These are phyloP conservation scores for Phortica okadai DNA, from an alignment of 2,888 invertebrate species.

Conservation along the genomic window DNA sequence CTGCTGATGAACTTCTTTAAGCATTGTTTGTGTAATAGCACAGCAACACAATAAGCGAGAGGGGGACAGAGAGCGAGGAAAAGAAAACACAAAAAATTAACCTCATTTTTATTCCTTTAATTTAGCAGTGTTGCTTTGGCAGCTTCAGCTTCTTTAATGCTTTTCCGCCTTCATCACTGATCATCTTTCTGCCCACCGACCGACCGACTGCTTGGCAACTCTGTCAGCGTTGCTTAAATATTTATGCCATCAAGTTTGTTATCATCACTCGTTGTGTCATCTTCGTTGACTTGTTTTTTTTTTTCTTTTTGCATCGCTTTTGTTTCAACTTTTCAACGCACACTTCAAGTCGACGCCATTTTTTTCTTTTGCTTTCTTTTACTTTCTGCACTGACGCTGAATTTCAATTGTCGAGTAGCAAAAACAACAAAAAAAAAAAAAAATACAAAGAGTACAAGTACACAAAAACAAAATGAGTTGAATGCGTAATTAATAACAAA, in stretches of 20 bases:
- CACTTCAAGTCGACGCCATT: background rate
- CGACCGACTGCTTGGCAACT: constrained; percentile 50
- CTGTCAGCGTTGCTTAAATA: constrained; percentile 63
- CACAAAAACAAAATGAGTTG: constrained; percentile 41
- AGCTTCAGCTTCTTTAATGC: background rate
- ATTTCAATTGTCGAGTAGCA: constrained; percentile 57
- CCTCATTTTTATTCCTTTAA: constrained; percentile 46
- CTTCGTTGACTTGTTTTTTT: background rate
- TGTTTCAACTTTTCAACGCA: background rate
- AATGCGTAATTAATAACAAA: constrained; percentile 65
- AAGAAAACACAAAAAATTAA: constrained; percentile 49
- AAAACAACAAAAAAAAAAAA: constrained; percentile 51
- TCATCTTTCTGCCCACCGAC: constrained; percentile 20
- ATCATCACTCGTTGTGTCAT: constrained; percentile 5
- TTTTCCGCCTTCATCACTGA: background rate
- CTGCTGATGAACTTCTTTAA: constrained; percentile 5
- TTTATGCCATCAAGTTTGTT: constrained; percentile 52
- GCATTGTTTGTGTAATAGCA: constrained; percentile 50
- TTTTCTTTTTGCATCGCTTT: background rate
- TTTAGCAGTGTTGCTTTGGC: background rate
- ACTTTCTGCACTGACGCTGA: background rate
- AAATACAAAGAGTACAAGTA: constrained; percentile 41
- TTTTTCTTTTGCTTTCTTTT: background rate
- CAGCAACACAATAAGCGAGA: constrained; percentile 29
- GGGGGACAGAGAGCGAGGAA: constrained; percentile 3